A percentile compares a stretch with the other conserved stretches of the same genome.
Evolutionary conservation across 2,888 invertebrate species (phyloP).

Genomic region (Portevinia maculata): DNA sequence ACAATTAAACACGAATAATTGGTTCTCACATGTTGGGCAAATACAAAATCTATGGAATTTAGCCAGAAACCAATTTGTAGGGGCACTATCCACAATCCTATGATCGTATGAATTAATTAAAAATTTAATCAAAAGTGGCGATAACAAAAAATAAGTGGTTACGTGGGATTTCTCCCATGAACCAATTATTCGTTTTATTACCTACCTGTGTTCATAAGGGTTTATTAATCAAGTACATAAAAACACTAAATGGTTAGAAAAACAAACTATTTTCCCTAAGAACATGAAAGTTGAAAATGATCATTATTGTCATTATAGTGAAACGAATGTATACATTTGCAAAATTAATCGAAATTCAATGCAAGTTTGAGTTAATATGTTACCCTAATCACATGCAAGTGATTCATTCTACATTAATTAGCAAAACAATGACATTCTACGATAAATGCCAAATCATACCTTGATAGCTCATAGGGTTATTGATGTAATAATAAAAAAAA

Average conservation of each 20-base stretch:
- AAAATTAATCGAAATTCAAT: conserved; percentile 16
- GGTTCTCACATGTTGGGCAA: background rate
- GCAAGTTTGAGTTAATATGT: conserved; percentile 33
- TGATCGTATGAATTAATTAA: background rate
- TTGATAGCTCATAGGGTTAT: conserved; percentile 23
- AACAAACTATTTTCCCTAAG: too few species aligned
- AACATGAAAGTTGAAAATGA: background rate
- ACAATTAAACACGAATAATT: background rate
- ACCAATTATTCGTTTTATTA: too few species aligned
- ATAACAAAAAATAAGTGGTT: too few species aligned
- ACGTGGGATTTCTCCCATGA: too few species aligned
- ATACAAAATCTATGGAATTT: conserved; percentile 1
- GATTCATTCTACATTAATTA: conserved; percentile 50
- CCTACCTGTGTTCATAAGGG: too few species aligned
- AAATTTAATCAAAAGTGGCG: too few species aligned
- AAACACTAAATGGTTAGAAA: too few species aligned
- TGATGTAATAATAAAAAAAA: conserved; percentile 54
- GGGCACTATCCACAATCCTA: background rate
- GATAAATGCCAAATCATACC: conserved; percentile 14
- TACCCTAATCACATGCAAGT: conserved; percentile 52
- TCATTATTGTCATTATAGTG: background rate
- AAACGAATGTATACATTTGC: background rate
- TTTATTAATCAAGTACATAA: too few species aligned
- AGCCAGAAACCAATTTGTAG: background rate
- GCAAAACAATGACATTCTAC: conserved; percentile 1